Base-by-base conservation (phyloP, 2,797 vertebrate genomes). In the Glossophaga mutica region DNA sequence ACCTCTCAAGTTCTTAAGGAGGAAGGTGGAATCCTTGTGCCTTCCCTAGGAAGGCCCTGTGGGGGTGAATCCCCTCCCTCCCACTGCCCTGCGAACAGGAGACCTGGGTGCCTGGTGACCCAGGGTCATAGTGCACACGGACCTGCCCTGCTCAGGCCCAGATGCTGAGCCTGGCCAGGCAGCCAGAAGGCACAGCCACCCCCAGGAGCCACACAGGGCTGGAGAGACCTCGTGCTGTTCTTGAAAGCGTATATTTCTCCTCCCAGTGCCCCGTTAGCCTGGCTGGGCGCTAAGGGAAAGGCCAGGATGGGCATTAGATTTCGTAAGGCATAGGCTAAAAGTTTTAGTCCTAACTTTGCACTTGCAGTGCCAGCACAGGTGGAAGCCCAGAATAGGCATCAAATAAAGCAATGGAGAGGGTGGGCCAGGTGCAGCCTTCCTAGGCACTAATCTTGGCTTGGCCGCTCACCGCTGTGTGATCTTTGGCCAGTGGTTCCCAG, bases 391-490 rank as follows among this genome's bases (percentile, higher is more conserved):
- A n/a, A 21, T 0, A 59, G 67, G 37, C 26, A 9, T 57, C 6
- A 0, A 12, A 8, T 0, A 73, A 37, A 50, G 2, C 9, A 55
- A 48, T 3, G 7, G 0, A 6, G 16, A n/a, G 22, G 29, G 22
- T 42, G 5, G 16, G 18, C 22, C 18, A 18, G 16, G 18, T n/a
- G 1, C 34, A 9, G 70, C n/a, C 34, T 44, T 29, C 32, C 81
- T 46, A 46, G 62, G 22, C 62, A 46, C 46, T 16, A 6, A 9
- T n/a, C 39, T 62, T 9, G 2, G 44, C 21, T 89, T 79, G 62
- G 48, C 29, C 9, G 1, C 39, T 86, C 21, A 6, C 14, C 10
- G 0, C 21, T 0, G 0, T 10, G 0, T n/a, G 57, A 59, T 52
- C 55, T 59, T 1, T 7, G 68, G 50, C 22, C 52, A 12, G 76